phyloP scores from a whole-genome alignment of 2,888 invertebrate genomes.

The Eupsilia transversa region DNA sequence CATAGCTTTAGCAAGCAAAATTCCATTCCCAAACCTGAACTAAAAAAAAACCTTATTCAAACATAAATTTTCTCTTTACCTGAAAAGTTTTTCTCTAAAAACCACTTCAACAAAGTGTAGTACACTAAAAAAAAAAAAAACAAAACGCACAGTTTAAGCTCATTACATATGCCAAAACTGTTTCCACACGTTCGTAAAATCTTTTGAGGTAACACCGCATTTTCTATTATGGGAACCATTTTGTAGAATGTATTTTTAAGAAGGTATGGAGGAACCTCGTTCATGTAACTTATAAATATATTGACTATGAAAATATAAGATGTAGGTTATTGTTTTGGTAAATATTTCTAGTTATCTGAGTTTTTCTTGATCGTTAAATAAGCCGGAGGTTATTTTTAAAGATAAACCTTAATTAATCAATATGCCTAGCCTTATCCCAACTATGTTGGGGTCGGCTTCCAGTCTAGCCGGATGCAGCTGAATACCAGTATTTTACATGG shows the following conservation, averaged over 20 bases:
- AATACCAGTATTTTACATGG: no score
- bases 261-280: not conserved
- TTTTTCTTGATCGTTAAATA: not conserved
- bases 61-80: not conserved
- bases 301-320: slow-evolving; percentile 11
- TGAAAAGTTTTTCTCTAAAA: not conserved
- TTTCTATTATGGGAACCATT: slow-evolving; percentile 21
- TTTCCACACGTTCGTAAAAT: slow-evolving; percentile 36
- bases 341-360: not conserved
- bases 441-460: no score
- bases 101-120: slow-evolving; percentile 19
- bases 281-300: slow-evolving; percentile 19
- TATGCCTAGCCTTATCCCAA: no score
- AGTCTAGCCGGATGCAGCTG: no score
- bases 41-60: no score
- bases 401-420: no score
- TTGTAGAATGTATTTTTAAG: slow-evolving; percentile 29
- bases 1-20: not conserved
- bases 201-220: slow-evolving; percentile 16
- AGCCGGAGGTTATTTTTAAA: not conserved
- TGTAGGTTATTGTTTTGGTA: slow-evolving; percentile 19
- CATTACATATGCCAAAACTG: slow-evolving; percentile 41
- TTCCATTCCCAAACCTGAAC: not conserved
- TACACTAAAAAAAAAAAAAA: no score
- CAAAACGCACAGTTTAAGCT: slow-evolving; percentile 33